A percentile compares a stretch with the other conserved stretches of the same genome.
These are phyloP conservation scores for Sturnus vulgaris DNA, from an alignment of 2,113 vertebrate genomes.

Conservation along the genomic window DNA sequence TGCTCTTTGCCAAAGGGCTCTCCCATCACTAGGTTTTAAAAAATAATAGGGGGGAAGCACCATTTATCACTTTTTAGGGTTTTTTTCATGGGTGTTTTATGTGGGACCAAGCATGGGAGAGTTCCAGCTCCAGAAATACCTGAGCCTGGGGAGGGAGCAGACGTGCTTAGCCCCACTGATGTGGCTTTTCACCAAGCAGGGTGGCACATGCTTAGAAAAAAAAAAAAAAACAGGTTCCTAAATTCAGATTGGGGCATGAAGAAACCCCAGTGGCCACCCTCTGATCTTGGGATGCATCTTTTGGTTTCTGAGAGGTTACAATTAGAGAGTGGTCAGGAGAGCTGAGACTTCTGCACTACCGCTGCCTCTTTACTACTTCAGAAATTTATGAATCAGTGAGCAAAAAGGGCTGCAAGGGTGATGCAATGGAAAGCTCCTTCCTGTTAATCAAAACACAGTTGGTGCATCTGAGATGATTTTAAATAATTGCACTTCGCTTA, in stretches of 20 bases:
- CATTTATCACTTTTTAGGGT: background rate
- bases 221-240: background rate
- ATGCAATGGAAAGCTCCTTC: constrained; percentile 37
- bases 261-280: background rate
- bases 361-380: background rate
- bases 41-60: background rate
- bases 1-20: background rate
- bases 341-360: background rate
- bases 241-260: background rate
- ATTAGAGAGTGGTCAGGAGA: background rate
- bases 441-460: constrained; percentile 44
- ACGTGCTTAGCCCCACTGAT: background rate
- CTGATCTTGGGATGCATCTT: background rate
- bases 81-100: background rate
- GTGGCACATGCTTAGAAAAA: accelerated
- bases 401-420: background rate
- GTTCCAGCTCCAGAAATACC: background rate
- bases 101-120: background rate
- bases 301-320: background rate
- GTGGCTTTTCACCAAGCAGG: background rate
- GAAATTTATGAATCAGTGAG: background rate
- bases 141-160: background rate
- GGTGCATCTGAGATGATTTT: constrained; percentile 31
- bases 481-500: constrained; percentile 50
- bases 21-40: background rate